Conservation (phyloP, 2,888 invertebrate species). For the Sesia bembeciformis region DNA sequence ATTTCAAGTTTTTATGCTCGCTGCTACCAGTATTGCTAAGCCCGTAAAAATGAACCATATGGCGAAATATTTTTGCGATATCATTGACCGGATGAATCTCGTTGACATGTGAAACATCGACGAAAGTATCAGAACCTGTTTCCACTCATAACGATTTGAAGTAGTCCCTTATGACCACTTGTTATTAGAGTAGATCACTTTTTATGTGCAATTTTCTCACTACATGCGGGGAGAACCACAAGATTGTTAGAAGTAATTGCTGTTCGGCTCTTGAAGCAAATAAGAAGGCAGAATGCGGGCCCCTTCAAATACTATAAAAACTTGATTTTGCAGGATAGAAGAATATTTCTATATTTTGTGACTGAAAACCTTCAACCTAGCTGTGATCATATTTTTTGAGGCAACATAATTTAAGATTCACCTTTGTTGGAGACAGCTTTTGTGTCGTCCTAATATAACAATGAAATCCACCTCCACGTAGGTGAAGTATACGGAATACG, state of each 20-base stretch:
- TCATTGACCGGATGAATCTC: slow-evolving; percentile 43
- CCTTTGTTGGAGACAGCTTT: slow-evolving; percentile 52
- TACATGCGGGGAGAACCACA: slow-evolving; percentile 63
- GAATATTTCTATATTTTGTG: slow-evolving; percentile 14
- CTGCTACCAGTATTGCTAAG: slow-evolving; percentile 41
- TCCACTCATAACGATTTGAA: slow-evolving; percentile 35
- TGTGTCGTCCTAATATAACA: slow-evolving; percentile 57
- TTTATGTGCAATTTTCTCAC: slow-evolving; percentile 58
- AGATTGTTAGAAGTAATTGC: slow-evolving; percentile 66
- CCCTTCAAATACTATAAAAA: slow-evolving; percentile 26
- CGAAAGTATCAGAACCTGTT: slow-evolving; percentile 35
- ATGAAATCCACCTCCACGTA: slow-evolving; percentile 34
- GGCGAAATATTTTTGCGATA: slow-evolving; percentile 22
- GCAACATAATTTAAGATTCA: slow-evolving; percentile 53
- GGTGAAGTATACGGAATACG: slow-evolving; percentile 54
- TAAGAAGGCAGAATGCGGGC: slow-evolving; percentile 54
- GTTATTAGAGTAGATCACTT: slow-evolving; percentile 54
- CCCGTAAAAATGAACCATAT: slow-evolving; percentile 41
- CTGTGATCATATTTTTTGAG: slow-evolving; percentile 30
- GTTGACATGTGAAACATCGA: slow-evolving; percentile 27
- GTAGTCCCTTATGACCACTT: slow-evolving; percentile 31
- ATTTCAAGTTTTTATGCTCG: slow-evolving; percentile 39
- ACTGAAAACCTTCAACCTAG: slow-evolving; percentile 39
- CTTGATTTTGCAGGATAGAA: slow-evolving; percentile 22
- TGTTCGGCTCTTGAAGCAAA: slow-evolving; percentile 41